phyloP scores from a whole-genome alignment of 2,113 vertebrate species.

The Carassius carassius region DNA sequence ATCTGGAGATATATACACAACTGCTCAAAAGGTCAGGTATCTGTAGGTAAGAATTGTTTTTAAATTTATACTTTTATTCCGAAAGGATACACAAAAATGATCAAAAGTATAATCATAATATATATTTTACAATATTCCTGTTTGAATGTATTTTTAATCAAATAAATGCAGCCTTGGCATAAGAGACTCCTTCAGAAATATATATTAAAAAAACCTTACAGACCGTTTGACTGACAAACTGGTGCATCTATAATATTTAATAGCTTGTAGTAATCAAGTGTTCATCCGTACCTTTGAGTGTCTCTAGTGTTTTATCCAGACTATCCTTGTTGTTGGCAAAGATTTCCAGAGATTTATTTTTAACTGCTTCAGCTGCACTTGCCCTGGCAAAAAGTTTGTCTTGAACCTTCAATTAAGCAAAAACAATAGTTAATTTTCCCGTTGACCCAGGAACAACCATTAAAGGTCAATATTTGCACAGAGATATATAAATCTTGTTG shows the following conservation, averaged over 20 bases:
- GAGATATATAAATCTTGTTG: neutral
- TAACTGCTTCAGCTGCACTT: conserved; percentile 75
- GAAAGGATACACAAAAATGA: neutral
- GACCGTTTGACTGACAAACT: neutral
- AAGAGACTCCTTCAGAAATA: neutral
- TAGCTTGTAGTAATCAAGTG: neutral
- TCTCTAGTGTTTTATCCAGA: conserved; percentile 81
- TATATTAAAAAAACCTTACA: neutral
- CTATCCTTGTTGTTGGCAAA: conserved; percentile 79
- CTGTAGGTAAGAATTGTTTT: too few relatives aligned
- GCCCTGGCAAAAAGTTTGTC: conserved; percentile 78
- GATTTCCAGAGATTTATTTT: conserved; percentile 75
- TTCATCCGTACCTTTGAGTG: conserved; percentile 78
- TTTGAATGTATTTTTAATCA: neutral
- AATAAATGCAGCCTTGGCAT: neutral
- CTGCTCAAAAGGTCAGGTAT: too few relatives aligned
- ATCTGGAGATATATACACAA: neutral
- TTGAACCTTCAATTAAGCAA: conserved; percentile 71
- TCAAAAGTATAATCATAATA: neutral
- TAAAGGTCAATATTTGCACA: neutral
- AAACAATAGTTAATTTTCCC: neutral
- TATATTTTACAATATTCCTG: neutral
- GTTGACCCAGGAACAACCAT: neutral
- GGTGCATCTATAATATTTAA: neutral
- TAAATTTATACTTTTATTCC: neutral